These are phyloP conservation scores for Drosophila tani DNA, from an alignment of 1,140 invertebrate species.

Conservation along the genomic window DNA sequence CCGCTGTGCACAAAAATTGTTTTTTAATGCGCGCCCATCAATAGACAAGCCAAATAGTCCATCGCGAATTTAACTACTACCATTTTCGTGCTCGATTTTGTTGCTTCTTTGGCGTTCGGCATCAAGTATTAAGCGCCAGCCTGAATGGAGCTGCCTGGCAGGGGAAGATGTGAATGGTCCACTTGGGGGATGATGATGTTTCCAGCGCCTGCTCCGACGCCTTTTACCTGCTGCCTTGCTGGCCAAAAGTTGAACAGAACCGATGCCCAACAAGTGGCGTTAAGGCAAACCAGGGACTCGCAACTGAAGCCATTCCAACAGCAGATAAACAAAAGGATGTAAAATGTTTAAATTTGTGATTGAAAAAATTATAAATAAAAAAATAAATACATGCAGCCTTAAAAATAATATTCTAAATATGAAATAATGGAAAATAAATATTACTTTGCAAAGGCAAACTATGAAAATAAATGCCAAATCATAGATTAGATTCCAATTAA, in stretches of 20 bases:
- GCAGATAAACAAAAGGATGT: too few relatives aligned
- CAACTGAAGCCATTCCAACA: neutral
- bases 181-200: constrained; percentile 38
- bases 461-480: neutral
- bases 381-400: too few relatives aligned
- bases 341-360: too few relatives aligned
- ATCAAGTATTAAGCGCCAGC: constrained; percentile 39
- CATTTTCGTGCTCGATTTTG: constrained; percentile 64
- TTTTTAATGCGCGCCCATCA: constrained; percentile 81
- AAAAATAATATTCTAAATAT: neutral
- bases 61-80: constrained; percentile 75
- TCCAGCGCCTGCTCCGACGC: constrained; percentile 12
- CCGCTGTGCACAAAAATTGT: constrained; percentile 76
- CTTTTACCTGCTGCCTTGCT: constrained; percentile 20
- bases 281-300: constrained; percentile 2
- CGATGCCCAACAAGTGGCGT: constrained; percentile 36
- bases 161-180: constrained; percentile 2
- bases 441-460: neutral
- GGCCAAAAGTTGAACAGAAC: neutral
- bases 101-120: constrained; percentile 38
- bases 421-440: neutral
- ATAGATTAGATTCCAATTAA: neutral
- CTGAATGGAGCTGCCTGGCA: constrained; percentile 11
- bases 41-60: constrained; percentile 81
- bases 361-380: too few relatives aligned